A percentile compares a stretch with the other conserved stretches of the same genome.
Conservation (phyloP, 2,888 invertebrate species). For the Cephus pygmeus region DNA sequence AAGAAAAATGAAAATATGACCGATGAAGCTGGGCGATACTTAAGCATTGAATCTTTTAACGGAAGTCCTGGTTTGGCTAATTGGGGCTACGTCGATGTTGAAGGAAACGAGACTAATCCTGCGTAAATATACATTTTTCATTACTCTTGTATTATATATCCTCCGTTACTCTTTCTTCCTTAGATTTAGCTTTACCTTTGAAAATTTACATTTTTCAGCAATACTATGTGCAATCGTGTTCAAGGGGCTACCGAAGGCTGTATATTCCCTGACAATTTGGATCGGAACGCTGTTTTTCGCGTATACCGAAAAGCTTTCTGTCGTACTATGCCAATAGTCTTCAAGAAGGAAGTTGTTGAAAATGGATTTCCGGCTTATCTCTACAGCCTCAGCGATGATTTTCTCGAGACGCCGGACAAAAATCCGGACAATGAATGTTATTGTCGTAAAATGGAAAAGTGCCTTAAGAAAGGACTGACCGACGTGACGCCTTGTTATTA, state of each 20-base stretch:
- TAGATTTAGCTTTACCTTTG: neutral
- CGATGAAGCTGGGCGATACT: constrained; percentile 54
- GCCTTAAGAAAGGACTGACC: constrained; percentile 73
- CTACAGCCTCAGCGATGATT: constrained; percentile 73
- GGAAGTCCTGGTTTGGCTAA: constrained; percentile 74
- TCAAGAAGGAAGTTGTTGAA: constrained; percentile 55
- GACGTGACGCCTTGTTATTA: constrained; percentile 79
- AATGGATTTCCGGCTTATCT: constrained; percentile 71
- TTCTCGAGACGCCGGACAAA: constrained; percentile 69
- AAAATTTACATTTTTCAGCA: constrained; percentile 50
- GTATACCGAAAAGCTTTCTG: constrained; percentile 83
- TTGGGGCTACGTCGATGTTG: constrained; percentile 73
- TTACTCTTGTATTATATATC: constrained; percentile 4
- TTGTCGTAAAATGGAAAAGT: constrained; percentile 68
- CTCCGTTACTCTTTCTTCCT: neutral
- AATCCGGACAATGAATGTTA: constrained; percentile 75
- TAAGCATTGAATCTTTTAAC: constrained; percentile 66
- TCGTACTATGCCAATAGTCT: constrained; percentile 73
- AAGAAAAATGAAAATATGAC: constrained; percentile 49
- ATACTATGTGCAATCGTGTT: constrained; percentile 75
- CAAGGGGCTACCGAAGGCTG: constrained; percentile 79
- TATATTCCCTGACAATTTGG: constrained; percentile 74
- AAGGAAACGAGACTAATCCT: constrained; percentile 47
- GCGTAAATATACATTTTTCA: constrained; percentile 40
- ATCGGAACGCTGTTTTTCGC: constrained; percentile 69